Percentiles rank a stretch among this genome's conserved stretches.
phyloP scores from a whole-genome alignment of 1,140 invertebrate genomes.

The Euura lappo region DNA sequence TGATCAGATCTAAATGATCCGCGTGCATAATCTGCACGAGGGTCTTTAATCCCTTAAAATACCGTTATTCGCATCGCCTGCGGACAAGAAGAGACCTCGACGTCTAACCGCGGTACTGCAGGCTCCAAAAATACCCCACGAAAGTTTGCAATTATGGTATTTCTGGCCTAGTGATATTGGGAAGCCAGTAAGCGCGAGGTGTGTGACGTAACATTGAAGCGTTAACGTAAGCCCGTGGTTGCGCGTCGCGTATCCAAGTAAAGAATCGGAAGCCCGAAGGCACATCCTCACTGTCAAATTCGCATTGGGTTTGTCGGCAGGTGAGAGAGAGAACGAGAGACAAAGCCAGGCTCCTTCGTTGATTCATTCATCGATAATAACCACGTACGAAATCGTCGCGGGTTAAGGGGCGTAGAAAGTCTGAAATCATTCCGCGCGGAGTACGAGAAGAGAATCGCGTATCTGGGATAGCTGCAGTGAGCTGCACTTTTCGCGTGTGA shows the following conservation, averaged over 20 bases:
- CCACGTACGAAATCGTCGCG: background rate
- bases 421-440: background rate
- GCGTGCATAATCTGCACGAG: no score
- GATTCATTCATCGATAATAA: background rate
- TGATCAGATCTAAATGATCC: no score
- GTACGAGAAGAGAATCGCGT: background rate
- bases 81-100: no score
- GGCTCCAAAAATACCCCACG: background rate
- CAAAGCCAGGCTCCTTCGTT: background rate
- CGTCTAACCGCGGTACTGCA: no score
- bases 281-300: background rate
- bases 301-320: background rate
- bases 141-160: background rate
- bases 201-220: background rate
- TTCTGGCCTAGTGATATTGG: background rate
- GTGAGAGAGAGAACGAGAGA: background rate
- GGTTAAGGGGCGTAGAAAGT: background rate
- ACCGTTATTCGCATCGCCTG: no score
- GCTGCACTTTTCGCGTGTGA: background rate
- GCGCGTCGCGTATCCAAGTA: background rate
- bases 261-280: background rate
- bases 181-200: background rate
- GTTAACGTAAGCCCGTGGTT: background rate
- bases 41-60: no score
- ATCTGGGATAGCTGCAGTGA: no score